Percentiles rank a stretch among this genome's conserved stretches.
Evolutionary conservation across 2,797 vertebrate genomes (phyloP).

Genomic region (Malacoctenus gilli): DNA sequence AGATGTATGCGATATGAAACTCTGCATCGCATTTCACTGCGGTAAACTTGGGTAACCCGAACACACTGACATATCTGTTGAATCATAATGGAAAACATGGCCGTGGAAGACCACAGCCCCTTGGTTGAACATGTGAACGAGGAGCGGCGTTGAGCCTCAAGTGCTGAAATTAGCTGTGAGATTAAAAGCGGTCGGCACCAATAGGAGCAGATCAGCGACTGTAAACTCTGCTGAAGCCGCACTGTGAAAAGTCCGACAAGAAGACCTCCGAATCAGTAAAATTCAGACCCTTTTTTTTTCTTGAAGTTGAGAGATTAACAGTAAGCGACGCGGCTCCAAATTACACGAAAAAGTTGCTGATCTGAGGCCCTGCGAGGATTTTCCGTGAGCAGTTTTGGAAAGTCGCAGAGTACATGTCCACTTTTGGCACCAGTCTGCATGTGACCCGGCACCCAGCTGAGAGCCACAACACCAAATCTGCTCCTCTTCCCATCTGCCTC

Average conservation of each 20-base stretch:
- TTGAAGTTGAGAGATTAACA: too few species aligned
- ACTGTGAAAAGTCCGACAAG: too few species aligned
- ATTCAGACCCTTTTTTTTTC: too few species aligned
- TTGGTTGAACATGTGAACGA: background rate
- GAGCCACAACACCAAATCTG: constrained; percentile 59
- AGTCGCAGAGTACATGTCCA: constrained; percentile 33
- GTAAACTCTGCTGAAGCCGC: too few species aligned
- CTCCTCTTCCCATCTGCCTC: constrained; percentile 23
- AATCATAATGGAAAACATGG: too few species aligned
- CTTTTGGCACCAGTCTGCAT: constrained; percentile 38
- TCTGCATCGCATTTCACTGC: too few species aligned
- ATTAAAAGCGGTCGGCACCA: background rate
- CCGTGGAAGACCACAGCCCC: background rate
- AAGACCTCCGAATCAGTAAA: too few species aligned
- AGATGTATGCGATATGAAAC: too few species aligned
- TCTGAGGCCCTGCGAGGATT: constrained; percentile 22
- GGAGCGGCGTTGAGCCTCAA: background rate
- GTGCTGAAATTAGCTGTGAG: background rate
- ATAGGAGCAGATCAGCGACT: background rate
- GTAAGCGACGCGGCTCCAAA: background rate
- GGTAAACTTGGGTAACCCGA: too few species aligned
- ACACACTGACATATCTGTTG: too few species aligned
- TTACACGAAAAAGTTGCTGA: background rate
- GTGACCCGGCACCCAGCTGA: constrained; percentile 55
- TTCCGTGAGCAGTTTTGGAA: constrained; percentile 42